Evolutionary conservation across 2,797 vertebrate genomes (phyloP), one percentile per base, ranked within the genome.

Genomic region (Myotis myotis): DNA sequence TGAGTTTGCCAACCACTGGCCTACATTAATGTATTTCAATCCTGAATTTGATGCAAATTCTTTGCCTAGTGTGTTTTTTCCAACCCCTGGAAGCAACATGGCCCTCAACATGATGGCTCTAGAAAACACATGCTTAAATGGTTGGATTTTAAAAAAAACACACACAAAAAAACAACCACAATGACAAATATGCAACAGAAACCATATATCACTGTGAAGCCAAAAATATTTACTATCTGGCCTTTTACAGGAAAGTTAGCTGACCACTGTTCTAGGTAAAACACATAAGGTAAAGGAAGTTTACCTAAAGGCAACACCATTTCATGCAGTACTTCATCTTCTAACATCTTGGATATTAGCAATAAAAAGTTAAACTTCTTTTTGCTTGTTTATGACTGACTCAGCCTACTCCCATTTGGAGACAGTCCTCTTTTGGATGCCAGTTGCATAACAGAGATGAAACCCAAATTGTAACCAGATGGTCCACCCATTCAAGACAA

Each of bases 391-490:
- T 87, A 82, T 66, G 44, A 70, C 47, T 47, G 38, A 75, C 51
- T 83, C 16, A 19, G 44, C 30, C 83, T 72, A 47, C 23, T 83
- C 44, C 79, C 53, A 60, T 41, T 70, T 89, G 87, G 64, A 93
- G 64, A 89, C 13, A 60, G 33, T 76, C 55, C 53, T 72, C 88
- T 78, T 78, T 85, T 83, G 79, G 64, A 81, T 68, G 74, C 41
- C 47, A 57, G 28, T 25, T 93, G n/a, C 60, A 7, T 62, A 89
- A 95, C 20, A 91, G 49, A 71, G 57, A 91, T 53, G 28, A 92
- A 83, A 89, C 33, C 38, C 57, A 86, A 92, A 93, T 28, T 55
- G 6, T 62, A 95, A 91, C 80, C 74, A 96, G 94, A 80, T 87
- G 64, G 53, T 66, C 38, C n/a, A 53, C 44, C 49, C 41, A 87